These are phyloP conservation scores for Telenomus remus DNA, from an alignment of 1,140 invertebrate genomes.

Conservation along the genomic window DNA sequence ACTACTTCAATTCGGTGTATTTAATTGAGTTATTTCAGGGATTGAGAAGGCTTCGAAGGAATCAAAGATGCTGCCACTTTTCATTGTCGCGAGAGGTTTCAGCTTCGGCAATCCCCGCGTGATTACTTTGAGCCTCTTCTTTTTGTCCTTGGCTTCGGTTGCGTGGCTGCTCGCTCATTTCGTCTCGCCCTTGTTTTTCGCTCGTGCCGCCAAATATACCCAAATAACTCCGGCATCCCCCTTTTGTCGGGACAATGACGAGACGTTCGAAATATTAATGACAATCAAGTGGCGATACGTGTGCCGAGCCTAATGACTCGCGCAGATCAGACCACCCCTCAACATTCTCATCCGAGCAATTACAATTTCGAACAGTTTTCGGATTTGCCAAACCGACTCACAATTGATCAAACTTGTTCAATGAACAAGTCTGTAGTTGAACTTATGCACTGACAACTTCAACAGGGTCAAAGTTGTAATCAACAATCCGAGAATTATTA, in stretches of 20 bases:
- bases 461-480: too few relatives aligned
- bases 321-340: background rate
- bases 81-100: slow-evolving; percentile 17
- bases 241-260: slow-evolving; percentile 42
- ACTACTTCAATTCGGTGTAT: slow-evolving; percentile 4
- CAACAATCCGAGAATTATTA: too few relatives aligned
- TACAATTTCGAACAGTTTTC: too few relatives aligned
- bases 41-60: slow-evolving; percentile 6
- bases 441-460: too few relatives aligned
- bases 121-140: slow-evolving; percentile 24
- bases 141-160: background rate
- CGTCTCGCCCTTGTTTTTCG: slow-evolving; percentile 39
- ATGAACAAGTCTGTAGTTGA: too few relatives aligned
- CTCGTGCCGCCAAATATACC: slow-evolving; percentile 39
- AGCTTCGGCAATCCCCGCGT: slow-evolving; percentile 16
- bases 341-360: too few relatives aligned
- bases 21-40: slow-evolving; percentile 24
- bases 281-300: slow-evolving; percentile 36
- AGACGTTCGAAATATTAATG: slow-evolving; percentile 45
- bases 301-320: slow-evolving; percentile 37
- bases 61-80: slow-evolving; percentile 36
- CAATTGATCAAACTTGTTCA: too few relatives aligned
- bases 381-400: background rate
- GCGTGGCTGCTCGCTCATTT: slow-evolving; percentile 23
- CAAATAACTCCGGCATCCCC: slow-evolving; percentile 37